A percentile compares a stretch with the other conserved stretches of the same genome.
Conservation (phyloP, 2,113 vertebrate genomes). For the Microcebus murinus region DNA sequence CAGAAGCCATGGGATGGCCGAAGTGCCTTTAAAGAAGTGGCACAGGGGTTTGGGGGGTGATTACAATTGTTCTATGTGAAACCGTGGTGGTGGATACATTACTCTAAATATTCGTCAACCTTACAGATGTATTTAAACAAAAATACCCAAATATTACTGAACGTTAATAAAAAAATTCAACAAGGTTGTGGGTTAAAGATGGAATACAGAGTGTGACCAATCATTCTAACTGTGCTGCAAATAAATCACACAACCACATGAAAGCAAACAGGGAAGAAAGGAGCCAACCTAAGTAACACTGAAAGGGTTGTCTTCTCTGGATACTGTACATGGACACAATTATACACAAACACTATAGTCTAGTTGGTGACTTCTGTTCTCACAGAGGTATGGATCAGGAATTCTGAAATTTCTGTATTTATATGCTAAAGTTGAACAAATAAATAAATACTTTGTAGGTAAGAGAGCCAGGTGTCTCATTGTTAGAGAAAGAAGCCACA, state of each 20-base stretch:
- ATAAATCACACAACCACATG: not conserved
- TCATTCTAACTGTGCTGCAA: not conserved
- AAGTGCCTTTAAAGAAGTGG: not conserved
- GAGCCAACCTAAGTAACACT: not conserved
- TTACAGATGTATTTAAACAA: not conserved
- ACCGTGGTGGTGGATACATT: not conserved
- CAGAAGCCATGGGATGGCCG: not conserved
- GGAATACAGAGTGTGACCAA: not conserved
- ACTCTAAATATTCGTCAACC: not conserved
- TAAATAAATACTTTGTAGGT: not conserved
- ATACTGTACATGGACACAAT: not conserved
- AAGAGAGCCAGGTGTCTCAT: not conserved
- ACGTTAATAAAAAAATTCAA: not conserved
- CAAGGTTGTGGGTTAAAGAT: not conserved
- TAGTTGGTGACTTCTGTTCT: not conserved
- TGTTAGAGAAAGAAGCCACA: not conserved
- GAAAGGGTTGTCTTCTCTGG: not conserved
- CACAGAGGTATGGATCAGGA: not conserved
- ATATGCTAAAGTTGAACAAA: not conserved
- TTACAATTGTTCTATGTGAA: not conserved
- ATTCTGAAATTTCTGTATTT: not conserved
- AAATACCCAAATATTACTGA: not conserved
- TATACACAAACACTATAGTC: not conserved
- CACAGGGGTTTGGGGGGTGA: not conserved
- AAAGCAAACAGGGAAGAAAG: not conserved